Evolutionary conservation across 2,888 invertebrate species (phyloP), one percentile per base, ranked within the genome.

Genomic region (Lasioglossum leucozonium): DNA sequence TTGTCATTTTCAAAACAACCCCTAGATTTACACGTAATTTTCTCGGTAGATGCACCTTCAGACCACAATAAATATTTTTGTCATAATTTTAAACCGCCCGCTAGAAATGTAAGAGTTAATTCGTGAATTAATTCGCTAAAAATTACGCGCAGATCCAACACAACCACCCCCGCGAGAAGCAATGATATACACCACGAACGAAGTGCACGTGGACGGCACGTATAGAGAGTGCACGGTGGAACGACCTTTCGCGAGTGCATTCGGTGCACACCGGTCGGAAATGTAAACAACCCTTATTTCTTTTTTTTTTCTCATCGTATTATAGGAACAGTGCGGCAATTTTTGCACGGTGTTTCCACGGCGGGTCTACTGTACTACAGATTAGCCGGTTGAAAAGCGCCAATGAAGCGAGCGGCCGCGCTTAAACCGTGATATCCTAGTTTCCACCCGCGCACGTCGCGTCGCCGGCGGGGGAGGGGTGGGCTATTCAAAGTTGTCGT

Each of bases 401-500:
- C 65, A 30, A 65, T 65, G 65, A 34, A 34, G 18, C 65, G 65
- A 34, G 18, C 34, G 58, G 58, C 58, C 58, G 34, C 65, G 65
- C 18, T 65, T 65, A 65, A 65, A 65, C 65, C 65, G 34, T 65
- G 30, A 65, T 65, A 34, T 34, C 34, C 22, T 65, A 65, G 65
- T 65, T 65, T 37, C 30, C 30, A 18, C 65, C 30, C 65, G 22
- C 10, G 22, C 67, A 11, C 37, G 8, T 22, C 22, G 18, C 67
- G 8, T 22, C 22, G 18, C 67, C 22, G 18, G n/a, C n/a, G n/a
- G n/a, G n/a, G n/a, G n/a, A n/a, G 65, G 16, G 16, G 65, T 18
- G 37, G 40, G 58, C 65, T 44, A 30, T 40, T 40, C 55, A 40
- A 74, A 74, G 34, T 55, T 55, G 73, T 58, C 73, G 65, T 65